These are phyloP conservation scores for Hypsopygia costalis DNA, from an alignment of 2,888 invertebrate genomes.

Conservation along the genomic window DNA sequence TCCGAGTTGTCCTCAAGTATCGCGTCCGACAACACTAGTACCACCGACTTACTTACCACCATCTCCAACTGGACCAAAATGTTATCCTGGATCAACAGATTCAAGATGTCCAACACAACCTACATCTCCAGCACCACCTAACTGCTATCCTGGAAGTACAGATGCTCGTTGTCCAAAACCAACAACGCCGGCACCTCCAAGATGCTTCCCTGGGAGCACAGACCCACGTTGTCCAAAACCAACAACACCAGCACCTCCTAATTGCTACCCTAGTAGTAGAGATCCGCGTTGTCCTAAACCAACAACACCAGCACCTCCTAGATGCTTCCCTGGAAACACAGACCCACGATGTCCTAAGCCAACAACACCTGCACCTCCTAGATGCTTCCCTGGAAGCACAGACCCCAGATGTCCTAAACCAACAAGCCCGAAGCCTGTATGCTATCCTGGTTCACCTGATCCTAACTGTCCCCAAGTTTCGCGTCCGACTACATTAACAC, in stretches of 20 bases:
- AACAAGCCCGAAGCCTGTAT: conserved; percentile 25
- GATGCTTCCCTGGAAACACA: conserved; percentile 24
- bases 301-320: conserved; percentile 24
- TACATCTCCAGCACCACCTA: conserved; percentile 28
- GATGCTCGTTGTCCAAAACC: conserved; percentile 32
- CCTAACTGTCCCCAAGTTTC: conserved; percentile 38
- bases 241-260: conserved; percentile 22
- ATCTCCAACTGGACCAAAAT: conserved; percentile 21
- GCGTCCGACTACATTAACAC: conserved; percentile 30
- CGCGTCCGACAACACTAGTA: conserved; percentile 19
- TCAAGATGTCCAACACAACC: conserved; percentile 33
- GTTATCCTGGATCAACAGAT: conserved; percentile 48
- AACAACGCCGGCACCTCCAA: conserved; percentile 18
- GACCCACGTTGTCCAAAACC: conserved; percentile 29
- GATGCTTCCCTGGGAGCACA: conserved; percentile 26
- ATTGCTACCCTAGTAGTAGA: conserved; percentile 27
- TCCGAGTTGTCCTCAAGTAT: conserved; percentile 34
- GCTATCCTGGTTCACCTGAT: conserved; percentile 34
- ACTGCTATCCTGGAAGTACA: conserved; percentile 41
- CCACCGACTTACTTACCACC: conserved; percentile 25
- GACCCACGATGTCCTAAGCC: conserved; percentile 27
- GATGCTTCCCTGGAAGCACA: conserved; percentile 1
- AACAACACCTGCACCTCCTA: conserved; percentile 23
- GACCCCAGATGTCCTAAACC: conserved; percentile 34
- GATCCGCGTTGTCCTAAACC: conserved; percentile 22